Percentiles rank a stretch among this genome's conserved stretches.
These are phyloP conservation scores for Benthosema pterotum DNA, from an alignment of 2,797 vertebrate species.

Conservation along the genomic window DNA sequence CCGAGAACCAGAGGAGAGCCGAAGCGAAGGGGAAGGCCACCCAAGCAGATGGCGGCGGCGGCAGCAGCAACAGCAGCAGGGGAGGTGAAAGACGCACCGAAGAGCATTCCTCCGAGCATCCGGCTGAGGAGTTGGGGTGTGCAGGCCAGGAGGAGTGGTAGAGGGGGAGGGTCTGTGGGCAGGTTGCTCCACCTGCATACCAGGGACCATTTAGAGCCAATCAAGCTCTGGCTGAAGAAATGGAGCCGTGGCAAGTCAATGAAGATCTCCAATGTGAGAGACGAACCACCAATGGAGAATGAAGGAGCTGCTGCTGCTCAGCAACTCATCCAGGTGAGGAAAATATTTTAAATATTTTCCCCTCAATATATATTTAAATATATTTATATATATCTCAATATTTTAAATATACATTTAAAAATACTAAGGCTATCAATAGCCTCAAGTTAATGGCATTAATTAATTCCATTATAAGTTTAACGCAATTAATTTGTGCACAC, in stretches of 20 bases:
- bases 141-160: slow-evolving; percentile 40
- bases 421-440: too few relatives aligned
- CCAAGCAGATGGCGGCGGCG: slow-evolving; percentile 42
- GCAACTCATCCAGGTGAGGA: slow-evolving; percentile 41
- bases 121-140: slow-evolving; percentile 43
- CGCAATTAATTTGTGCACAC: too few relatives aligned
- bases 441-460: too few relatives aligned
- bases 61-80: not conserved
- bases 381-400: too few relatives aligned
- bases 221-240: slow-evolving; percentile 26
- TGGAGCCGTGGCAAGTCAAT: slow-evolving; percentile 19
- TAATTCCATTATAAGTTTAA: too few relatives aligned
- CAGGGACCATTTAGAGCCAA: slow-evolving; percentile 40
- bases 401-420: too few relatives aligned
- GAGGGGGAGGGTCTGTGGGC: slow-evolving; percentile 69
- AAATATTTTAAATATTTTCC: too few relatives aligned
- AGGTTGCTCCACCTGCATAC: slow-evolving; percentile 55
- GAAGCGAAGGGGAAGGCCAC: slow-evolving; percentile 19
- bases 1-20: slow-evolving; percentile 20
- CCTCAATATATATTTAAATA: too few relatives aligned
- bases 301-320: slow-evolving; percentile 14
- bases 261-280: slow-evolving; percentile 32
- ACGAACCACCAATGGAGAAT: slow-evolving; percentile 6
- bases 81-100: slow-evolving; percentile 13
- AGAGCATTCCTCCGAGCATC: slow-evolving; percentile 43